Evolutionary conservation across 2,888 invertebrate genomes (phyloP), one percentile per base, ranked within the genome.

Genomic region (Anoplius nigerrimus): DNA sequence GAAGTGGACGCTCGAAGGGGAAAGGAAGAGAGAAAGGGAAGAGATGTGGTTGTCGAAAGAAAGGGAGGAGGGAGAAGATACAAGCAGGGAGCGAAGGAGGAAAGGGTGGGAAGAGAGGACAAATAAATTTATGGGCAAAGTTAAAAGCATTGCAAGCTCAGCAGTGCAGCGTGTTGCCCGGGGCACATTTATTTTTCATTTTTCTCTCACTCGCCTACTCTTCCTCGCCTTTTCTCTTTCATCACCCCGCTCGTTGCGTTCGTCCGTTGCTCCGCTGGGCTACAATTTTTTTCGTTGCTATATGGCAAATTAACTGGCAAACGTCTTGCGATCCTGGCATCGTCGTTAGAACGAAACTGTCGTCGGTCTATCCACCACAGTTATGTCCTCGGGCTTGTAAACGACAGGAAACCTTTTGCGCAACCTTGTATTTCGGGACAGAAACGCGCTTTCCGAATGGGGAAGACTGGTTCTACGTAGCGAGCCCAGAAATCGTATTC

Each of bases 111-210:
- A 16, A 46, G 66, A 66, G 65, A 67, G 42, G 70, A 82, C 78
- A 86, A 86, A 87, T 86, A 87, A 87, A 87, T 87, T 87, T 87
- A 87, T 85, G 86, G 82, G 72, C 66, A 83, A 87, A 86, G 86
- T 87, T 87, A 83, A 85, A 82, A 84, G 86, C 82, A 82, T 82
- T 79, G 82, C 83, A 77, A 81, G 84, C 83, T 82, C 79, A 72
- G 76, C 78, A 74, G 73, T 79, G 79, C 81, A 78, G 72, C 78
- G 78, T 72, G 79, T 77, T 79, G 76, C 77, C 76, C 71, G 48
- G 55, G 71, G 69, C 71, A 65, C 74, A 66, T 74, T 82, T 78
- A 78, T 80, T 77, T 77, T 82, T 77, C 77, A 77, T 74, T 73
- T 78, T 79, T 80, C 71, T 69, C 68, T 60, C 48, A 60, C 60